Conservation (phyloP, 1,140 invertebrate species). For the Danaus plexippus region DNA sequence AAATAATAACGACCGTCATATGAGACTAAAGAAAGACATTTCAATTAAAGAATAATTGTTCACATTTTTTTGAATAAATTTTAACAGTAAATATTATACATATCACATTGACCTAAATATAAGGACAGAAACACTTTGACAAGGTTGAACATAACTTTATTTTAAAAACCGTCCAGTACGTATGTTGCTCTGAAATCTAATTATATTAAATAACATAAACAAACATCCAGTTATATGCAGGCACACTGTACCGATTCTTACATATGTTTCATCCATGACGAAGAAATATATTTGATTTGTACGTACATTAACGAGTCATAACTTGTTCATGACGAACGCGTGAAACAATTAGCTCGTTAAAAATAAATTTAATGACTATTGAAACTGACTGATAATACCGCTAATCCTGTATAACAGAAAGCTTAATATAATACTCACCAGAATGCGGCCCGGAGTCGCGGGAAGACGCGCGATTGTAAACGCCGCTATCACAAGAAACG, state of each 20-base stretch:
- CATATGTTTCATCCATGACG: constrained; percentile 47
- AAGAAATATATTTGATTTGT: constrained; percentile 34
- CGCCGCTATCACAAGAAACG: constrained; percentile 71
- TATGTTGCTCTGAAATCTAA: constrained; percentile 57
- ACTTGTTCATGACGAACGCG: constrained; percentile 34
- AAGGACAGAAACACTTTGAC: constrained; percentile 47
- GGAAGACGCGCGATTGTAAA: constrained; percentile 73
- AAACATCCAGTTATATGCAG: constrained; percentile 50
- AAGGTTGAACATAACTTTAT: constrained; percentile 61
- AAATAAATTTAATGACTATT: constrained; percentile 46
- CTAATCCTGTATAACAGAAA: constrained; percentile 20
- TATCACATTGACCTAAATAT: constrained; percentile 67
- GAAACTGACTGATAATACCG: constrained; percentile 28
- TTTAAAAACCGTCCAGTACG: constrained; percentile 62
- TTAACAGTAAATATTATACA: constrained; percentile 48
- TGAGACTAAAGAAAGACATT: too few relatives aligned
- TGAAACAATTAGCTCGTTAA: constrained; percentile 26
- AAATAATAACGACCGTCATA: constrained; percentile 6
- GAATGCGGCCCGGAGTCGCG: constrained; percentile 71
- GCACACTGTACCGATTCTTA: constrained; percentile 35
- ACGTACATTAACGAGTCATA: constrained; percentile 46
- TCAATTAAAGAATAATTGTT: too few relatives aligned
- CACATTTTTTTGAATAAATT: too few relatives aligned
- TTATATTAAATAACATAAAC: constrained; percentile 66
- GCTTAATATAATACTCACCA: constrained; percentile 43